Evolutionary conservation across 2,888 invertebrate species (phyloP).

Genomic region (Dyspetes luteomarginatus): DNA sequence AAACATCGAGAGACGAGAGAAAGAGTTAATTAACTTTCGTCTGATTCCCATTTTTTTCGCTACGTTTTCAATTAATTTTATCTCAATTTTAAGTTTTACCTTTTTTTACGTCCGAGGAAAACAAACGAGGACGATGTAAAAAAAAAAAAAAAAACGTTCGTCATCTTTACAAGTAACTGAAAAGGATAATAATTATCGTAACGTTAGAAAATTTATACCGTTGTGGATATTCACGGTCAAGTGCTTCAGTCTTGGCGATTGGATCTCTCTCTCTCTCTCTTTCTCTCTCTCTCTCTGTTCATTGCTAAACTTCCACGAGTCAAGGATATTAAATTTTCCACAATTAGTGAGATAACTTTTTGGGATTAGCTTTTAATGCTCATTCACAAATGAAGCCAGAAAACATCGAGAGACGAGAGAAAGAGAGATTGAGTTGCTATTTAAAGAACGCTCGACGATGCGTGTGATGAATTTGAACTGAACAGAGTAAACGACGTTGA

Average conservation of each 20-base stretch:
- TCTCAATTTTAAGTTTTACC: not conserved
- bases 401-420: not conserved
- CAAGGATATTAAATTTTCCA: conserved; percentile 7
- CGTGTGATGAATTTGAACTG: too few species aligned
- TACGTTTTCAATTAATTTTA: not conserved
- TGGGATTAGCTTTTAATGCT: conserved; percentile 2
- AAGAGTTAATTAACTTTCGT: too few species aligned
- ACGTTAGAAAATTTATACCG: not conserved
- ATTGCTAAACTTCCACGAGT: not conserved
- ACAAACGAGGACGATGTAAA: not conserved
- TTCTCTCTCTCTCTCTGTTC: not conserved
- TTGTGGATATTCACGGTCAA: not conserved
- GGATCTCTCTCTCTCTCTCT: not conserved
- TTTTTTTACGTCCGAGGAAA: too few species aligned
- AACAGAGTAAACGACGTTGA: too few species aligned
- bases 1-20: not conserved
- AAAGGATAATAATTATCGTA: conserved; percentile 1
- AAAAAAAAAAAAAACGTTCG: not conserved
- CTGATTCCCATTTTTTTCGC: too few species aligned
- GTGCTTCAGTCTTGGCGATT: not conserved
- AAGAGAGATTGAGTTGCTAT: not conserved
- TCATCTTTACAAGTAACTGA: not conserved
- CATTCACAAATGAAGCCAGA: conserved; percentile 11
- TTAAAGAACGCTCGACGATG: conserved; percentile 2
- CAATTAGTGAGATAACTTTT: not conserved